Base-by-base conservation (phyloP, 2,888 invertebrate species). In the Epinotia nisella region DNA sequence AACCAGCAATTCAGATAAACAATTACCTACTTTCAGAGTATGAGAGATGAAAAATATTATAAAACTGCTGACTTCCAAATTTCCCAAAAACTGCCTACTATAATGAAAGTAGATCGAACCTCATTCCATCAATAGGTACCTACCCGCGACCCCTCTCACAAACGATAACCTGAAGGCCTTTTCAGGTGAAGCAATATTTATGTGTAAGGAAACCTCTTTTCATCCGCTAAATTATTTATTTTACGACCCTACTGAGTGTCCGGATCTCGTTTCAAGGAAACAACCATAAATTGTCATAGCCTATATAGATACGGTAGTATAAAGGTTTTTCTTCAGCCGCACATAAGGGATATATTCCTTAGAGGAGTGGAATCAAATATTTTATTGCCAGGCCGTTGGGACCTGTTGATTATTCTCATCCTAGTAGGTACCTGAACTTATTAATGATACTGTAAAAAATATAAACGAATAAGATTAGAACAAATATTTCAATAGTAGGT, bases 181-280 rank as follows among this genome's bases (percentile, higher is more conserved):
- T 79, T 78, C 81, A 84, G 82, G 84, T 85, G 83, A 79, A 84
- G 78, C 79, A 78, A 85, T 87, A 88, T 87, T 85, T 88, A 87
- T 86, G 82, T 80, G 79, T 75, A 78, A 70, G 77, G 74, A 78
- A 78, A 79, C 81, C 79, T 78, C 74, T 70, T 74, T 77, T 77
- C 76, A 78, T 79, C 79, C 80, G 81, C 88, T 88, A 90, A 89
- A 90, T 90, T 87, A 88, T 89, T 89, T 89, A 88, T 88, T 91
- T 91, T 89, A 91, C 88, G 90, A 88, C 76, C 81, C 84, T 81
- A 84, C 82, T 87, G 90, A 90, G 89, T 90, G 89, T 88, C 87
- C 88, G 86, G 82, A 85, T 83, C 83, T 83, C 83, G 84, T 87
- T 83, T 77, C 78, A 69, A 78, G 79, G 82, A 81, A 84, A 84